Conservation (phyloP, 2,888 invertebrate genomes). For the Sphinx pinastri region DNA sequence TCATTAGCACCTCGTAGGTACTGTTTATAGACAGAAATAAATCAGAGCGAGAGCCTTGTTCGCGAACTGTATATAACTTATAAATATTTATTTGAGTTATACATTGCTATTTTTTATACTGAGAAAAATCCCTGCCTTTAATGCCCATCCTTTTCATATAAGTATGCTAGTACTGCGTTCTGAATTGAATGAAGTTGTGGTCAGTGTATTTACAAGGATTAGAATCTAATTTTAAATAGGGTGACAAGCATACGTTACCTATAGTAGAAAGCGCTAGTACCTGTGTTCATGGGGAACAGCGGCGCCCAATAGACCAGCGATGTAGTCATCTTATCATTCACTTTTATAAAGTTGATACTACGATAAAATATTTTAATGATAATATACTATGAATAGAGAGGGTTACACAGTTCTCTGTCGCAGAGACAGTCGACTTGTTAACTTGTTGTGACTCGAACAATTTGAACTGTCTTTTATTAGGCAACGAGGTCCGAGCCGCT, state of each 20-base stretch:
- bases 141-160: not conserved
- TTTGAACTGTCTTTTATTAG: conserved; percentile 50
- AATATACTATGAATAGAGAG: not conserved
- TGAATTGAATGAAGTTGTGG: too few species aligned
- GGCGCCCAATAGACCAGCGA: too few species aligned
- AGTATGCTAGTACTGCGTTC: too few species aligned
- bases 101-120: not conserved
- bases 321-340: too few species aligned
- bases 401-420: not conserved
- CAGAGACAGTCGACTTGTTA: conserved; percentile 27
- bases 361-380: not conserved
- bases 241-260: too few species aligned
- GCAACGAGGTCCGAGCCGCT: conserved; percentile 36
- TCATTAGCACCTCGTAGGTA: conserved; percentile 48
- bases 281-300: too few species aligned
- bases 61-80: not conserved
- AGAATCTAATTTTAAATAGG: too few species aligned
- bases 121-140: not conserved
- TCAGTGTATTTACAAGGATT: too few species aligned
- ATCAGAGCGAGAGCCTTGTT: conserved; percentile 26
- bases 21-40: conserved; percentile 40
- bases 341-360: not conserved
- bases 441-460: conserved; percentile 44
- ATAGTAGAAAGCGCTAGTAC: too few species aligned
- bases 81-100: not conserved